A percentile compares a stretch with the other conserved stretches of the same genome.
Evolutionary conservation across 2,888 invertebrate species (phyloP).

Genomic region (Stenurella melanura): DNA sequence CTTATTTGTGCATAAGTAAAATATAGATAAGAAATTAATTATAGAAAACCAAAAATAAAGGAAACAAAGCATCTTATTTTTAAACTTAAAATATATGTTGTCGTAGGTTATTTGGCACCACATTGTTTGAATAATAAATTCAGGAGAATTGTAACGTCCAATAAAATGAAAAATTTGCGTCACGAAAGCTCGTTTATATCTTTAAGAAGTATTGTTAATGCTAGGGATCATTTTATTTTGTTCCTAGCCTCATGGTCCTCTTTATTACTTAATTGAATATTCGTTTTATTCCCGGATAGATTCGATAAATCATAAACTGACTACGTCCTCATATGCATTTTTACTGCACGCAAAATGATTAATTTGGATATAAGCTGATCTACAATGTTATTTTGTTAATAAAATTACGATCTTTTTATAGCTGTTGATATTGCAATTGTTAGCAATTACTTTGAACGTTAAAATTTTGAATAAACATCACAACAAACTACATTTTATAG

Average conservation of each 20-base stretch:
- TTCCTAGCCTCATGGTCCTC: too few species aligned
- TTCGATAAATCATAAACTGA: too few species aligned
- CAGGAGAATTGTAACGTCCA: neutral
- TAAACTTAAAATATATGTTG: constrained; percentile 3
- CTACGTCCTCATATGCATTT: too few species aligned
- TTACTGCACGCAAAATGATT: too few species aligned
- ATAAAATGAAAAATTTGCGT: neutral
- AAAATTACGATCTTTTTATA: neutral
- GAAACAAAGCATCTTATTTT: neutral
- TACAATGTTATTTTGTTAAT: neutral
- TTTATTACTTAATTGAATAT: too few species aligned
- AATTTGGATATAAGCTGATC: too few species aligned
- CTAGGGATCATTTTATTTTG: too few species aligned
- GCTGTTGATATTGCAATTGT: neutral
- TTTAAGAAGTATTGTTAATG: too few species aligned
- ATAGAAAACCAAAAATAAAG: neutral
- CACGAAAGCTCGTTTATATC: too few species aligned
- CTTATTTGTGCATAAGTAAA: too few species aligned
- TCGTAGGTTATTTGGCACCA: constrained; percentile 7
- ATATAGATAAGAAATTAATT: neutral
- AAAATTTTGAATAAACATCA: constrained; percentile 3
- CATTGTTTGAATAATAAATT: neutral
- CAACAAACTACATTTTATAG: neutral
- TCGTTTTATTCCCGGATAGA: too few species aligned
- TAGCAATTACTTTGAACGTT: neutral